Percentiles rank a stretch among this genome's conserved stretches.
These are phyloP conservation scores for Melikaiella ostensackeni DNA, from an alignment of 2,888 invertebrate species.

Conservation along the genomic window DNA sequence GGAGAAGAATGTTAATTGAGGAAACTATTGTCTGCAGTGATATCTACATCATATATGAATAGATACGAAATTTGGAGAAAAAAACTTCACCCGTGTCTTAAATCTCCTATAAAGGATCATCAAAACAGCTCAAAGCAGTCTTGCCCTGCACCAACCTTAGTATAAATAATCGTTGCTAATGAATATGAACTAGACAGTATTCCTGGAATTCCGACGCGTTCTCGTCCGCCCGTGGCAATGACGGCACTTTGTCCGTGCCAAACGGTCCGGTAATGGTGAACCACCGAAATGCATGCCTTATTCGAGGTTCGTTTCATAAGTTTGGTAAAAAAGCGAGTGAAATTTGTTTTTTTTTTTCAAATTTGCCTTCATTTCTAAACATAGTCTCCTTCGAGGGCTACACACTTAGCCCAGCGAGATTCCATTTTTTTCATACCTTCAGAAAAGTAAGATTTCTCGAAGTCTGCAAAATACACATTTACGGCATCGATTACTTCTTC, in stretches of 20 bases:
- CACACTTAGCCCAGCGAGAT: too few species aligned
- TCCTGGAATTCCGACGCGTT: constrained; percentile 24
- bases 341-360: too few species aligned
- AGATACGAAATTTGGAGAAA: not conserved
- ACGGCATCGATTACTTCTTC: too few species aligned
- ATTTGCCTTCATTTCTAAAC: too few species aligned
- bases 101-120: constrained; percentile 13
- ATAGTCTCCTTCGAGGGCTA: too few species aligned
- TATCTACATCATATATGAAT: not conserved
- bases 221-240: constrained; percentile 35
- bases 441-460: too few species aligned
- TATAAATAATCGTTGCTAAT: constrained; percentile 35
- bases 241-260: constrained; percentile 39
- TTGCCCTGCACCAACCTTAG: not conserved
- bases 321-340: too few species aligned
- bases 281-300: constrained; percentile 22
- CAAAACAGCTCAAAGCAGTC: not conserved
- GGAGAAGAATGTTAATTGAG: too few species aligned
- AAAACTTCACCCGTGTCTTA: not conserved
- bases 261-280: constrained; percentile 35
- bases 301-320: too few species aligned
- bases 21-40: too few species aligned
- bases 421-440: too few species aligned
- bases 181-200: constrained; percentile 39
- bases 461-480: too few species aligned